These are phyloP conservation scores for Colinus virginianus DNA, from an alignment of 2,113 vertebrate genomes.

Conservation along the genomic window DNA sequence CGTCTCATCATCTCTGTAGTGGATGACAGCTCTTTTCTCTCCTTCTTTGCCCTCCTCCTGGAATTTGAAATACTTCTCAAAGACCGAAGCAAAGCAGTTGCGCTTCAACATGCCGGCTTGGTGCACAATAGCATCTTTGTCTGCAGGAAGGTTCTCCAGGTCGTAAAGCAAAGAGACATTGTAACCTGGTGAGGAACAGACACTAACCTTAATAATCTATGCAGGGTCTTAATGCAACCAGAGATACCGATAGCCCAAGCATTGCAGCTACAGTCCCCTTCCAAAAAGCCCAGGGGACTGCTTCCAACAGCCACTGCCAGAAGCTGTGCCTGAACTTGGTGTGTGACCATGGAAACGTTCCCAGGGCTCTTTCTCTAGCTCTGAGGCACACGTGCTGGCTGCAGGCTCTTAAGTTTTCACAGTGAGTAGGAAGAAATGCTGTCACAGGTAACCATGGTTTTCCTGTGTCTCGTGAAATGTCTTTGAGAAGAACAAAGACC, in stretches of 20 bases:
- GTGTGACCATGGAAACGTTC: neutral
- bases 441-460: conserved; percentile 77
- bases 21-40: conserved; percentile 94
- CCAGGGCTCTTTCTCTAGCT: neutral
- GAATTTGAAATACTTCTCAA: conserved; percentile 99
- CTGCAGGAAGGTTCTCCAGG: conserved; percentile 91
- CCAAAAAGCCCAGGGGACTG: neutral
- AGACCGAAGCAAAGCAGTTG: conserved; percentile 98
- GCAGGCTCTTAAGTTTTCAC: conserved; percentile 33
- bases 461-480: conserved; percentile 27
- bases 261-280: neutral
- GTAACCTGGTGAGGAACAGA: conserved; percentile 78
- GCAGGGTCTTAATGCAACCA: neutral
- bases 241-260: neutral
- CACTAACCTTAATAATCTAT: neutral
- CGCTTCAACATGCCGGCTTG: conserved; percentile 96
- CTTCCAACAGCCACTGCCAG: neutral
- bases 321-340: neutral
- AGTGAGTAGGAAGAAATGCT: conserved; percentile 70
- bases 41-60: conserved; percentile 97
- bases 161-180: conserved; percentile 91
- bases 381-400: conserved; percentile 17
- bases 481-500: conserved; percentile 63
- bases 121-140: conserved; percentile 90
- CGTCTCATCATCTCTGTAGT: conserved; percentile 98